A percentile compares a stretch with the other conserved stretches of the same genome.
Conservation (phyloP, 2,113 vertebrate genomes). For the Caranx ignobilis region DNA sequence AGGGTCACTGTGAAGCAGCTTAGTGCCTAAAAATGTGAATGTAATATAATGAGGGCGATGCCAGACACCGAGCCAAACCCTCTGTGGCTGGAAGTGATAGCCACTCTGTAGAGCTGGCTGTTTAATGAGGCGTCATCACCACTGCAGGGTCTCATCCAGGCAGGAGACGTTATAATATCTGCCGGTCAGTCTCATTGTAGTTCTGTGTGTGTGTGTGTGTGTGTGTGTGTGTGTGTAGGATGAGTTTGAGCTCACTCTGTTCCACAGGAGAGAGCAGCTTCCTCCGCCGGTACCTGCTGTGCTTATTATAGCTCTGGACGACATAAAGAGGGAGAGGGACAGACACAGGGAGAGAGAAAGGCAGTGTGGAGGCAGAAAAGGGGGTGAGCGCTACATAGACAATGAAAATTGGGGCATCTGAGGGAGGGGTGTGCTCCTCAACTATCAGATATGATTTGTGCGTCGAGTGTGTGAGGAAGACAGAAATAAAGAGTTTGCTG, state of each 20-base stretch:
- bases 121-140: conserved; percentile 60
- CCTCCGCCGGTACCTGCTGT: conserved; percentile 38
- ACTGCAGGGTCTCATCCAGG: conserved; percentile 42
- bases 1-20: conserved; percentile 41
- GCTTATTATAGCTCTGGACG: conserved; percentile 62
- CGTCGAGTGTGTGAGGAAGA: background rate
- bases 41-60: conserved; percentile 44
- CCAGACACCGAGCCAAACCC: conserved; percentile 39
- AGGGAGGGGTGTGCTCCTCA: conserved; percentile 26
- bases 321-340: conserved; percentile 20
- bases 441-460: background rate
- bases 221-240: conserved; percentile 2
- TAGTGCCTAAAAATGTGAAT: conserved; percentile 27
- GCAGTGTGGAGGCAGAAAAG: conserved; percentile 16
- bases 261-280: conserved; percentile 31
- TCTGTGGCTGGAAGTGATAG: conserved; percentile 36
- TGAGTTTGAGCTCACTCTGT: conserved; percentile 18
- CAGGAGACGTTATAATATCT: conserved; percentile 45
- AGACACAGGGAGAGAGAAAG: conserved; percentile 8
- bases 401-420: conserved; percentile 50
- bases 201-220: background rate
- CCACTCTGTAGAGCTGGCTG: conserved; percentile 24
- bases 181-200: conserved; percentile 14
- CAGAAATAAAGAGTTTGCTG: conserved; percentile 17
- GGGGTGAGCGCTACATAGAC: conserved; percentile 24